These are phyloP conservation scores for Empidonax traillii DNA, from an alignment of 2,113 vertebrate species.

Conservation along the genomic window DNA sequence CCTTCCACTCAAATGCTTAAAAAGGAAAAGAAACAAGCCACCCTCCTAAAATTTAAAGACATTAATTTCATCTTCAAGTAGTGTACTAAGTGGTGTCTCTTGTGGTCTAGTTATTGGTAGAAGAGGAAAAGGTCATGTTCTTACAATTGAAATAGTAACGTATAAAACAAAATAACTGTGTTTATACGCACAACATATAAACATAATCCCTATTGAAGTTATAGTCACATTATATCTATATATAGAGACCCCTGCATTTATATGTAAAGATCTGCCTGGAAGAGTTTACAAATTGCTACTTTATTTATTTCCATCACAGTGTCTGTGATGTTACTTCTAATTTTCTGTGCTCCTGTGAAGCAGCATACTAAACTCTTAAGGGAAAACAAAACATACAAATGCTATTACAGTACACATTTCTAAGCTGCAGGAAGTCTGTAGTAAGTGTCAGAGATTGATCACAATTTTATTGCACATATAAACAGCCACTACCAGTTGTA, in stretches of 20 bases:
- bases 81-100: not conserved
- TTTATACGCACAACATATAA: not conserved
- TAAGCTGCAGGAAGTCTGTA: constrained; percentile 70
- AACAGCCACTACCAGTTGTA: constrained; percentile 60
- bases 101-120: constrained; percentile 19
- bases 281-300: constrained; percentile 40
- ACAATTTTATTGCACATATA: constrained; percentile 59
- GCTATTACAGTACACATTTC: constrained; percentile 71
- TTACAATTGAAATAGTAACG: not conserved
- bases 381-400: constrained; percentile 75
- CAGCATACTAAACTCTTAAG: constrained; percentile 66
- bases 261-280: not conserved
- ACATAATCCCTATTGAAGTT: not conserved
- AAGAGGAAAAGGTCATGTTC: not conserved
- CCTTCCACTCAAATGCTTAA: not conserved
- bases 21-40: not conserved
- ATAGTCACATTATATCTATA: not conserved
- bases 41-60: not conserved
- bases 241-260: not conserved
- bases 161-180: not conserved
- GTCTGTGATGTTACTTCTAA: constrained; percentile 65
- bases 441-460: constrained; percentile 79
- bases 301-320: constrained; percentile 24
- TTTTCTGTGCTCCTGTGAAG: constrained; percentile 69
- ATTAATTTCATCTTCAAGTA: not conserved